A percentile compares a stretch with the other conserved stretches of the same genome.
Evolutionary conservation across 2,113 vertebrate genomes (phyloP).

Genomic region (Nothoprocta pentlandii): DNA sequence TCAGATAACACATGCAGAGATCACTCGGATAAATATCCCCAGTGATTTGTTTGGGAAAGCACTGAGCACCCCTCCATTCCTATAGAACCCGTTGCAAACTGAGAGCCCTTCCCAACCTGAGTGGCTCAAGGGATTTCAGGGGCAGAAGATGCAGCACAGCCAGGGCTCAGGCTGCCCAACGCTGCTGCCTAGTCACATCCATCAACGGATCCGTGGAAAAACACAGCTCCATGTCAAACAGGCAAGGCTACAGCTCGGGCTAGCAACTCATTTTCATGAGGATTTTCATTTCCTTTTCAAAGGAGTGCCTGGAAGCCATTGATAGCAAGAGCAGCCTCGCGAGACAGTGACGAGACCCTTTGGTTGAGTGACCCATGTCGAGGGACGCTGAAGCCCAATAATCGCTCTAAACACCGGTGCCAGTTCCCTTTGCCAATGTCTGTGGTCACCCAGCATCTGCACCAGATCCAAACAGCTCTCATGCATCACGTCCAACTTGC

Average conservation of each 20-base stretch:
- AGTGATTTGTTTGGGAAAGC: background rate
- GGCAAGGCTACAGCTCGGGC: background rate
- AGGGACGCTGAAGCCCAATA: background rate
- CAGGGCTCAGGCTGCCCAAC: conserved; percentile 1
- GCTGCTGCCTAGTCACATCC: background rate
- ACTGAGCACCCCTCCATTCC: background rate
- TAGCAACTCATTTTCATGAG: background rate
- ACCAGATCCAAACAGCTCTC: background rate
- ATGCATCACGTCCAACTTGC: background rate
- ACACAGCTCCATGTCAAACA: background rate
- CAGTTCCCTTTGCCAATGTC: background rate
- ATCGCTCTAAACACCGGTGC: background rate
- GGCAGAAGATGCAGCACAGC: background rate
- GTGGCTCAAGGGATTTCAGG: background rate
- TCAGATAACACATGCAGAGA: no score
- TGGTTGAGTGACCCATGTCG: background rate
- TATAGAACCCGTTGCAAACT: background rate
- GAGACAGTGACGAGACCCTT: background rate
- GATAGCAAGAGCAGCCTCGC: background rate
- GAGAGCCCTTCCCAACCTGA: background rate
- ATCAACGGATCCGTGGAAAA: background rate
- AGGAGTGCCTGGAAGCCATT: conserved; percentile 18
- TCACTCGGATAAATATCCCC: accelerated
- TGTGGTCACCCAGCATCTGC: background rate
- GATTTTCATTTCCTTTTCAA: conserved; percentile 45